Evolutionary conservation across 92 coral and sea anemone species (phyloP).

Genomic region (Desmophyllum pertusum): DNA sequence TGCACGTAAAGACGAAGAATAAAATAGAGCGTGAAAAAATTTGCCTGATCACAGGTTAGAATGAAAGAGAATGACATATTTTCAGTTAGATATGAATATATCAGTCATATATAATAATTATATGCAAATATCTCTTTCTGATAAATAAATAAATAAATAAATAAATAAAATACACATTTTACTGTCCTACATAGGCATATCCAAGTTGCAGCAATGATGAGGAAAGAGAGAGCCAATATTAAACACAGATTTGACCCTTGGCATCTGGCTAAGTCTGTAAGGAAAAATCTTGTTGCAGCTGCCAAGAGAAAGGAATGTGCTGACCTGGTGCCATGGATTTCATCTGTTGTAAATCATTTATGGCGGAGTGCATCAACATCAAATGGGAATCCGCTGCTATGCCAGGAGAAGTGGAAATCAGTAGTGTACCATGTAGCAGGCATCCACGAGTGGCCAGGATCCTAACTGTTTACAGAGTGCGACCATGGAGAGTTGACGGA

Average conservation of each 20-base stretch:
- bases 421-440: conserved; percentile 6
- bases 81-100: no score
- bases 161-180: no score
- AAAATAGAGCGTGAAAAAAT: no score
- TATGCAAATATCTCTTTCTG: no score
- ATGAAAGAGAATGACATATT: no score
- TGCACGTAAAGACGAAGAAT: no score
- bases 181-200: no score
- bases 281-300: conserved; percentile 9
- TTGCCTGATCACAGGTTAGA: no score
- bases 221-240: no score
- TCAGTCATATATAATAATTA: no score
- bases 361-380: conserved; percentile 28
- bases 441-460: not conserved
- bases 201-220: no score
- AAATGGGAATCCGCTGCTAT: conserved; percentile 9
- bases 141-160: no score
- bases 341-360: conserved; percentile 29
- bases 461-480: not conserved
- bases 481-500: not conserved
- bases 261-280: conserved; percentile 26
- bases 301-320: conserved; percentile 9
- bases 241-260: conserved; percentile 26
- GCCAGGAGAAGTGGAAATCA: conserved; percentile 13
- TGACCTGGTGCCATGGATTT: not conserved